Percentiles rank a stretch among this genome's conserved stretches.
These are phyloP conservation scores for Plagodis pulveraria DNA, from an alignment of 2,888 invertebrate species.

Conservation along the genomic window DNA sequence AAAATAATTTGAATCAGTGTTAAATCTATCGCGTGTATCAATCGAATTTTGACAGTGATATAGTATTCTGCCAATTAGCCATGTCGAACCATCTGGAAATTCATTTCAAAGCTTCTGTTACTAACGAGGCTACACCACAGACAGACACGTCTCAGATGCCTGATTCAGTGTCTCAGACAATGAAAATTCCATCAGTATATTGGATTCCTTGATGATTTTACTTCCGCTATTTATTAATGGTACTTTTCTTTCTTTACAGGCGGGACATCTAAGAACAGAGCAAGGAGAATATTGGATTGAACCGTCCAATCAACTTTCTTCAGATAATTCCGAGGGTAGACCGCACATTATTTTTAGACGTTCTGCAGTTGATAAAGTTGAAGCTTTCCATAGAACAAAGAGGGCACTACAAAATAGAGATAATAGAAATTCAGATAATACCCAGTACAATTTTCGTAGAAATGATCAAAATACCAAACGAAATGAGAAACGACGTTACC, in stretches of 20 bases:
- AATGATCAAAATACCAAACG: constrained; percentile 58
- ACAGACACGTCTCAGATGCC: constrained; percentile 19
- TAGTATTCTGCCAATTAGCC: constrained; percentile 41
- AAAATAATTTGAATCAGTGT: constrained; percentile 35
- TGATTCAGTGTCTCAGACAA: constrained; percentile 23
- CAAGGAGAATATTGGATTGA: constrained; percentile 90
- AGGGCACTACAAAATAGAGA: constrained; percentile 57
- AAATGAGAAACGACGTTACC: constrained; percentile 76
- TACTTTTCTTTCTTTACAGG: constrained; percentile 70
- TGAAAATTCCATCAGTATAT: constrained; percentile 13
- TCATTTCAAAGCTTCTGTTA: constrained; percentile 38
- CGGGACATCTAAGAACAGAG: constrained; percentile 87
- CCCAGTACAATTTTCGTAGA: constrained; percentile 67
- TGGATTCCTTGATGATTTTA: constrained; percentile 12
- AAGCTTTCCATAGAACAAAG: constrained; percentile 69
- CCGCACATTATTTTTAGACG: constrained; percentile 89
- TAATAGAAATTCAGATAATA: constrained; percentile 74
- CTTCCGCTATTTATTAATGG: background rate
- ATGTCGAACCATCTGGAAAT: constrained; percentile 40
- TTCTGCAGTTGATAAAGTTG: constrained; percentile 84
- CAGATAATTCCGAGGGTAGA: constrained; percentile 71
- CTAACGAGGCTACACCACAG: constrained; percentile 38
- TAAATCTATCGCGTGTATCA: constrained; percentile 38
- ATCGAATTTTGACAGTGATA: constrained; percentile 42
- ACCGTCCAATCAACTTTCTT: constrained; percentile 85